Evolutionary conservation across 1,140 invertebrate genomes (phyloP).

Genomic region (Manduca sexta): DNA sequence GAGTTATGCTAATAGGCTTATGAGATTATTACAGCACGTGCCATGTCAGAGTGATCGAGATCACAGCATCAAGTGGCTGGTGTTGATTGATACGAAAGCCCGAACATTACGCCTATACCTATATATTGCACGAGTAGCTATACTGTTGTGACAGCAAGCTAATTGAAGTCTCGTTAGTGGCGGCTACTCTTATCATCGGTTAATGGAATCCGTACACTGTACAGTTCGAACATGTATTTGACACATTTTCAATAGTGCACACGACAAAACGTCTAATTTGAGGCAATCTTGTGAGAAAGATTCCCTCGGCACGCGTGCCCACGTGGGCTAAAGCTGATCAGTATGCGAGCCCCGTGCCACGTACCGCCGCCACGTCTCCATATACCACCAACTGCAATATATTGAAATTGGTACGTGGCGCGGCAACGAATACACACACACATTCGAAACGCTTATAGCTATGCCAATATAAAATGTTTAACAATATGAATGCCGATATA

Average conservation of each 20-base stretch:
- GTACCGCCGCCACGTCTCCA: conserved; percentile 18
- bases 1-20: conserved; percentile 10
- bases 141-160: conserved; percentile 2
- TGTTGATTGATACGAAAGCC: conserved; percentile 14
- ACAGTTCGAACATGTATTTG: too few relatives aligned
- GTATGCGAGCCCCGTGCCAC: conserved; percentile 36
- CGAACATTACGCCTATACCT: background rate
- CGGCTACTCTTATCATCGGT: conserved; percentile 3
- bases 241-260: background rate
- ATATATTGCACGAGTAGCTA: background rate
- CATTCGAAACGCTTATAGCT: background rate
- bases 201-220: background rate
- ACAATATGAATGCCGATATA: too few relatives aligned
- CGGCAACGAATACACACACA: conserved; percentile 6
- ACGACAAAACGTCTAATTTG: conserved; percentile 8
- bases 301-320: background rate
- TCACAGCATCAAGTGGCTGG: conserved; percentile 11
- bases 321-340: conserved; percentile 19
- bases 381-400: conserved; percentile 41
- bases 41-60: conserved; percentile 21
- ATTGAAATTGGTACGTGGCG: conserved; percentile 44
- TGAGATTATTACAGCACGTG: conserved; percentile 14
- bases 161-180: background rate
- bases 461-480: too few relatives aligned
- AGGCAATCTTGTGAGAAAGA: conserved; percentile 8